These are phyloP conservation scores for Vollenhovia emeryi DNA, from an alignment of 1,140 invertebrate genomes.

Conservation along the genomic window DNA sequence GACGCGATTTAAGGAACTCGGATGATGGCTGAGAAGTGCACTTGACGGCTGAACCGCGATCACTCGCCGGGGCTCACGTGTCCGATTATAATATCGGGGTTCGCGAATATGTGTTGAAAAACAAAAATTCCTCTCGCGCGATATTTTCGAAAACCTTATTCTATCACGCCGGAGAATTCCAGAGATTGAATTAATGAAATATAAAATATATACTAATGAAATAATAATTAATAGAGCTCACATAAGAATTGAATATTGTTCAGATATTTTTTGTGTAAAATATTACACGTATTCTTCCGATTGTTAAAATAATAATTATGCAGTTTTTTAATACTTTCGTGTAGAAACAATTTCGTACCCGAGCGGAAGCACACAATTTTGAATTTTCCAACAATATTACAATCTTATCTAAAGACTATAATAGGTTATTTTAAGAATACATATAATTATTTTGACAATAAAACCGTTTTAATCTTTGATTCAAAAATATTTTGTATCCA, in stretches of 20 bases:
- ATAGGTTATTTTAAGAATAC: no score
- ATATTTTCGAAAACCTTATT: background rate
- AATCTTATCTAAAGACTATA: no score
- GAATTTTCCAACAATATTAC: no score
- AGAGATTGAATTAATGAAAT: background rate
- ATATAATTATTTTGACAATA: no score
- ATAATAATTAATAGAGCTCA: constrained; percentile 3
- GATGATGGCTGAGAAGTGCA: background rate
- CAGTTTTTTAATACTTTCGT: no score
- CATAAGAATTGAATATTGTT: background rate
- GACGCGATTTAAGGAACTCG: constrained; percentile 38
- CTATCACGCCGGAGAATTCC: background rate
- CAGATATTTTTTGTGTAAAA: background rate
- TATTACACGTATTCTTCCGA: background rate
- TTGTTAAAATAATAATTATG: no score
- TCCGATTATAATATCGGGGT: background rate
- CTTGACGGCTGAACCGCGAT: background rate
- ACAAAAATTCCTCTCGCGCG: background rate
- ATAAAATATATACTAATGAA: background rate
- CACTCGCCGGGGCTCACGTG: background rate
- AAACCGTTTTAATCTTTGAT: no score
- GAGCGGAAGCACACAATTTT: background rate
- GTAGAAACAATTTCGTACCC: no score
- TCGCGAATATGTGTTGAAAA: background rate
- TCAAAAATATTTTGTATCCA: no score